Percentiles rank a stretch among this genome's conserved stretches.
Conservation (phyloP, 2,888 invertebrate genomes). For the Bellardia pandia region DNA sequence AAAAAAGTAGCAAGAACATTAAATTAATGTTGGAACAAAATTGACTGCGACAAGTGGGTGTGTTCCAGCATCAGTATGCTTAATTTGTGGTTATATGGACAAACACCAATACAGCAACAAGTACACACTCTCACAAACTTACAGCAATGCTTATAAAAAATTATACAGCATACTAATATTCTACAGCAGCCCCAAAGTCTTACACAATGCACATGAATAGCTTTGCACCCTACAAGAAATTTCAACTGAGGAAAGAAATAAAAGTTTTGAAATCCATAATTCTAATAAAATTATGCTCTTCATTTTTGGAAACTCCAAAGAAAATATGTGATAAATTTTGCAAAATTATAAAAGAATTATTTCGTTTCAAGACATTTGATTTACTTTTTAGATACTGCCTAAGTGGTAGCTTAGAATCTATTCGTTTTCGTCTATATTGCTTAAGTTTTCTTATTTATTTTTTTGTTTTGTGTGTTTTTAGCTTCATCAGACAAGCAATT, state of each 20-base stretch:
- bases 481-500: conserved; percentile 3
- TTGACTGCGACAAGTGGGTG: conserved; percentile 57
- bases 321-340: no score
- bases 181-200: background rate
- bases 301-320: no score
- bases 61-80: conserved; percentile 34
- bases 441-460: background rate
- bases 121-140: background rate
- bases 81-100: conserved; percentile 60
- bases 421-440: no score
- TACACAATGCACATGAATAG: no score
- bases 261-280: no score
- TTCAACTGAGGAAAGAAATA: no score
- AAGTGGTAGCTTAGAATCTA: no score
- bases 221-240: no score
- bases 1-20: conserved; percentile 28
- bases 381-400: no score
- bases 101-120: conserved; percentile 23
- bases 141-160: background rate
- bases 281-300: no score
- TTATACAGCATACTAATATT: background rate
- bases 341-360: no score
- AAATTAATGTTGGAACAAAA: conserved; percentile 50
- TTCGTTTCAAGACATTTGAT: no score
- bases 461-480: background rate